Evolutionary conservation across 2,888 invertebrate genomes (phyloP).

Genomic region (Apamea crenata): DNA sequence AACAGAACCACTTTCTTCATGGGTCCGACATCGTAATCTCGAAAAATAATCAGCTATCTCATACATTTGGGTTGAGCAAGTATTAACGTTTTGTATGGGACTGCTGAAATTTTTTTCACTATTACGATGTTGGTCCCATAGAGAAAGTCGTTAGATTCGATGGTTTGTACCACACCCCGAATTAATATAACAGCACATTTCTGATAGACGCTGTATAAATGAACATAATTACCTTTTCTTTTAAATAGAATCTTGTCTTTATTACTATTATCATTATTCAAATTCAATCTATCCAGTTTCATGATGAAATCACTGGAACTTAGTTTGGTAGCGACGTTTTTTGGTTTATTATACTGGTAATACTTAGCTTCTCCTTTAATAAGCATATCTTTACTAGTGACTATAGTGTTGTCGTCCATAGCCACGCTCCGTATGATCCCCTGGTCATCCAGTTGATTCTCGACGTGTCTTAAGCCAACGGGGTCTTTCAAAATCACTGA

Average conservation of each 20-base stretch:
- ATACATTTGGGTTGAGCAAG: neutral
- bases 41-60: neutral
- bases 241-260: neutral
- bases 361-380: conserved; percentile 64
- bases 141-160: neutral
- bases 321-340: neutral
- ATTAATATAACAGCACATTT: neutral
- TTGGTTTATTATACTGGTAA: conserved; percentile 52
- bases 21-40: neutral
- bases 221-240: conserved; percentile 21
- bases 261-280: no score
- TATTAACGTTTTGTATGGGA: neutral
- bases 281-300: conserved; percentile 9
- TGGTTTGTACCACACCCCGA: neutral
- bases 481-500: neutral
- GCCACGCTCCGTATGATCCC: conserved; percentile 44
- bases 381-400: conserved; percentile 52
- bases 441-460: neutral
- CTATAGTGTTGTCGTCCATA: conserved; percentile 58
- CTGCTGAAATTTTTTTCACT: neutral
- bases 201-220: neutral
- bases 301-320: conserved; percentile 1
- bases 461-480: neutral
- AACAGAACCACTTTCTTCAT: neutral
- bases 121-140: neutral